Evolutionary conservation across 2,113 vertebrate species (phyloP), one percentile per base, ranked within the genome.

Genomic region (Tychaedon coryphoeus): DNA sequence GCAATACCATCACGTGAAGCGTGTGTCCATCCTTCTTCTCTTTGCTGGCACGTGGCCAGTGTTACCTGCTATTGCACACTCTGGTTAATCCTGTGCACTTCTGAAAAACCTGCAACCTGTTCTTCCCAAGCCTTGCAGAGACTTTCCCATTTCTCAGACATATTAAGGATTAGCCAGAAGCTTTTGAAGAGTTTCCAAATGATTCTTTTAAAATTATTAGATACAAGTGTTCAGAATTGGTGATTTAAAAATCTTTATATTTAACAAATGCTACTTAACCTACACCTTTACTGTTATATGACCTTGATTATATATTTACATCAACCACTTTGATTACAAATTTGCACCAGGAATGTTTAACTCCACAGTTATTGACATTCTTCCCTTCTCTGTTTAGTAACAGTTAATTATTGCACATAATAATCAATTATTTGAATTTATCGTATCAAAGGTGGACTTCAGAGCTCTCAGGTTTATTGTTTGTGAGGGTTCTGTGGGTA

Each of bases 381-480:
- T 91, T 82, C 58, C 33, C 28, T 40, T 67, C 64, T 97, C 77
- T 87, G 84, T 87, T 92, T 92, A 89, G 53, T 81, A 81, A 47
- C 0, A 1, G 89, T 91, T 92, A 96, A 95, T 96, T 95, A 95
- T 85, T 90, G 90, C 67, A 79, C 67, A 75, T 69, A 85, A 87
- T 92, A 94, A 93, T 92, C 56, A 83, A 87, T 95, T 95, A 69
- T 57, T 87, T 73, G 69, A 87, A 87, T 61, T 82, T 87, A 75
- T 92, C n/a, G 31, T 87, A 72, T 79, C 91, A 93, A 92, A 97
- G 79, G 88, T 92, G 82, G 92, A 74, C 78, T 86, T 93, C 12
- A 86, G 38, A 93, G 92, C 50, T 80, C 74, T 19, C 23, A 10
- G 23, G 3, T 86, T 79, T 65, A 45, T 73, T 73, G 56, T 82